Evolutionary conservation across 2,797 vertebrate genomes (phyloP).

Genomic region (Pseudotriccus pelzelni): DNA sequence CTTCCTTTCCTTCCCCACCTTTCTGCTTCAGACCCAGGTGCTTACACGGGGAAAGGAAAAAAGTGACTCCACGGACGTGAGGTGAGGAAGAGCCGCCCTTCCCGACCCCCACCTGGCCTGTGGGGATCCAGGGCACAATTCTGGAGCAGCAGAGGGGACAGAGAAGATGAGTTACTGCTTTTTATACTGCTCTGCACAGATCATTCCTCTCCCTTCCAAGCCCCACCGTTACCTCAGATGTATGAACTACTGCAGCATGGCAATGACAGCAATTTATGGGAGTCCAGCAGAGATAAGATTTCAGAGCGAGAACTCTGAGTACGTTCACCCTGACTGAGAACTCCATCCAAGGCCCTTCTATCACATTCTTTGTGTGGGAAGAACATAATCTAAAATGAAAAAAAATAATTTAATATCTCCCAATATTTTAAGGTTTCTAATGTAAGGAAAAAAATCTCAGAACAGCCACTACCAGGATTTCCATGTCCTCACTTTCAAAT

Average conservation of each 20-base stretch:
- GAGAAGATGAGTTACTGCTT: not conserved
- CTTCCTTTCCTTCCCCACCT: not conserved
- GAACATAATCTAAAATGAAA: not conserved
- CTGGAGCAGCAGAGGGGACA: not conserved
- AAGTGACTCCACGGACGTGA: not conserved
- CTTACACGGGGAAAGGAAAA: accelerated
- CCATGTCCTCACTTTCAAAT: not conserved
- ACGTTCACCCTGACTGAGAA: not conserved
- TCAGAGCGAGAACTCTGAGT: not conserved
- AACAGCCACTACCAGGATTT: not conserved
- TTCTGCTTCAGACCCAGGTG: not conserved
- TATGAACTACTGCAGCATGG: not conserved
- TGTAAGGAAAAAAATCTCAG: not conserved
- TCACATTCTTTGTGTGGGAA: not conserved
- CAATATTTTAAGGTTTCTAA: not conserved
- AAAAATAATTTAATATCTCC: not conserved
- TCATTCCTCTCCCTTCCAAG: not conserved
- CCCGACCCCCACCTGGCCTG: accelerated
- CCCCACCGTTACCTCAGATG: not conserved
- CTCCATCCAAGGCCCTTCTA: not conserved
- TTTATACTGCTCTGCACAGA: not conserved
- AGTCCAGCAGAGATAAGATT: not conserved
- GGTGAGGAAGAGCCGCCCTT: not conserved
- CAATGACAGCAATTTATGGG: not conserved
- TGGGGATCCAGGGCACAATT: not conserved